Evolutionary conservation across 2,888 invertebrate genomes (phyloP), one percentile per base, ranked within the genome.

Genomic region (Adineta ricciae): DNA sequence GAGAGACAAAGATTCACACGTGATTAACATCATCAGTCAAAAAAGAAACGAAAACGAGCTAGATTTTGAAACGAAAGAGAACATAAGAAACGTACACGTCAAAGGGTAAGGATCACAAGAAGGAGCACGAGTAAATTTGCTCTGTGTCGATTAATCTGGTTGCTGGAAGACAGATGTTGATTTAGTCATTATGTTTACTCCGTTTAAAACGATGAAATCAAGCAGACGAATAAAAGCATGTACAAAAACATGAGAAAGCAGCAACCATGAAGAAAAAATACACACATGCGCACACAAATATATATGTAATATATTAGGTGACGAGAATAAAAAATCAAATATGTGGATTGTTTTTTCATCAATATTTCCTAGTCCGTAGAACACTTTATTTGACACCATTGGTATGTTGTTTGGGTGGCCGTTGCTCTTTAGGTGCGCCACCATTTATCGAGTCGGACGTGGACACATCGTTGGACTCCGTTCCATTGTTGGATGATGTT

Each of bases 181-280:
- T 64, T 64, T 64, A 64, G 64, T 64, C 64, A 64, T 64, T 16
- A 64, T 32, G 32, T 64, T 64, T 32, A 64, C 64, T 64, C 64
- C 64, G 64, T 64, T 64, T 64, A 64, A 27, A 64, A 64, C 64
- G 64, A 64, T 64, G 64, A 64, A 64, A 32, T 64, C 64, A 64
- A 64, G 64, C 64, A 32, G 64, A 64, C 64, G 64, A 64, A 64
- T 64, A 64, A 64, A 64, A 64, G 64, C 64, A 64, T 64, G 64
- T 64, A 64, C 64, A 64, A 64, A 56, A 64, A 64, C 64, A 64
- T 64, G 64, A 64, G 64, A 64, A 64, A 64, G 64, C 64, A 64
- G 64, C 64, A 64, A 64, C 64, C 64, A 64, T 32, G 64, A 64
- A 64, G 27, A 27, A 64, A 32, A 14, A 27, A 64, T 27, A 64